phyloP scores from a whole-genome alignment of 1,140 invertebrate species.

The Listronotus oregonensis region DNA sequence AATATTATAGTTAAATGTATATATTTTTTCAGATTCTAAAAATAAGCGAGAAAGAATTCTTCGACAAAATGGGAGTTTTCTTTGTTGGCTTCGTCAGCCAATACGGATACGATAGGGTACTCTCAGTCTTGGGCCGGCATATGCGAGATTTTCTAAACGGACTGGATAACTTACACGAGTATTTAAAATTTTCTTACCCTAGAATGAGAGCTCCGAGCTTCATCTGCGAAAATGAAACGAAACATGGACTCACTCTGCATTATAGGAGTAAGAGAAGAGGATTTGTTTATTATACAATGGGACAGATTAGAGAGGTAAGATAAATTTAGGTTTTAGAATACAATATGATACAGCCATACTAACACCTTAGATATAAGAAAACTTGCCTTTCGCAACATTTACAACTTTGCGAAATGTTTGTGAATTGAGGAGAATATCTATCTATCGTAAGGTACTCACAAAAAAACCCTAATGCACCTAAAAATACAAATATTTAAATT shows the following conservation, averaged over 20 bases:
- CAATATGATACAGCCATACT: too few relatives aligned
- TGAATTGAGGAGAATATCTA: too few relatives aligned
- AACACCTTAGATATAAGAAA: background rate
- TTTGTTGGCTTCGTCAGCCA: slow-evolving; percentile 92
- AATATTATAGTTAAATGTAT: too few relatives aligned
- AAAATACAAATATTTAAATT: too few relatives aligned
- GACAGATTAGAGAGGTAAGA: slow-evolving; percentile 84
- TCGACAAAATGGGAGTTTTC: slow-evolving; percentile 88
- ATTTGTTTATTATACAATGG: slow-evolving; percentile 96
- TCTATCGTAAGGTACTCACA: too few relatives aligned
- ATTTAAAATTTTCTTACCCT: slow-evolving; percentile 95
- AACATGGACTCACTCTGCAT: slow-evolving; percentile 88
- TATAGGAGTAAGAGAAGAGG: slow-evolving; percentile 90
- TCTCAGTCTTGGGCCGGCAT: slow-evolving; percentile 87
- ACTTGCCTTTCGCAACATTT: too few relatives aligned
- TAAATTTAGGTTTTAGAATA: background rate
- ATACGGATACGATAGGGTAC: slow-evolving; percentile 90
- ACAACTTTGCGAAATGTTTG: too few relatives aligned
- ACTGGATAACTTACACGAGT: slow-evolving; percentile 95
- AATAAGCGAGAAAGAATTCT: slow-evolving; percentile 83
- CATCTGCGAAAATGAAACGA: slow-evolving; percentile 93
- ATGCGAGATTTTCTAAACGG: slow-evolving; percentile 96
- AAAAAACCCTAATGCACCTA: too few relatives aligned
- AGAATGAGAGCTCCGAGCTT: slow-evolving; percentile 92
- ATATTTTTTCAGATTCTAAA: slow-evolving; percentile 75